phyloP scores from a whole-genome alignment of 2,113 vertebrate species.

The Petromus typicus region DNA sequence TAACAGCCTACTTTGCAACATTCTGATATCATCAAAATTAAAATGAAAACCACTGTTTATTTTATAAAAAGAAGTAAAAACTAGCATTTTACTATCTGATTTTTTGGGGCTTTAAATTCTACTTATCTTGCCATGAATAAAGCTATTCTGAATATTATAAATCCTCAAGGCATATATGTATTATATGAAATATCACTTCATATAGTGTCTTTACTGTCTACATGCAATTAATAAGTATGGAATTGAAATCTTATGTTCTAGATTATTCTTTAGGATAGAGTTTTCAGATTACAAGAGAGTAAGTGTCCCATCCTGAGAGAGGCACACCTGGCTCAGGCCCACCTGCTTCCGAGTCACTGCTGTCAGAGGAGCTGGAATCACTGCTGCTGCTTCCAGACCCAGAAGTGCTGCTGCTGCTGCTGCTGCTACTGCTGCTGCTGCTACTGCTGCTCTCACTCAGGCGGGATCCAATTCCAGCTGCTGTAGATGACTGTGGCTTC shows the following conservation, averaged over 20 bases:
- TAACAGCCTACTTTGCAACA: neutral
- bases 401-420: slow-evolving; percentile 77
- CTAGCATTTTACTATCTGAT: slow-evolving; percentile 12
- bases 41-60: slow-evolving; percentile 10
- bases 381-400: slow-evolving; percentile 74
- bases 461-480: slow-evolving; percentile 71
- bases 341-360: slow-evolving; percentile 93
- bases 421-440: slow-evolving; percentile 76
- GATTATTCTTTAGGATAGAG: neutral
- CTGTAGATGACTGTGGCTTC: slow-evolving; percentile 13
- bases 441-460: slow-evolving; percentile 88
- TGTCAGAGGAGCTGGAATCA: slow-evolving; percentile 82
- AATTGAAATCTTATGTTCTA: slow-evolving; percentile 10
- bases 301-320: slow-evolving; percentile 10
- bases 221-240: slow-evolving; percentile 23
- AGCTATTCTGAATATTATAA: slow-evolving; percentile 47
- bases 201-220: slow-evolving; percentile 35
- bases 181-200: slow-evolving; percentile 54
- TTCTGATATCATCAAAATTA: neutral
- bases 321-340: slow-evolving; percentile 80
- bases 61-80: slow-evolving; percentile 51
- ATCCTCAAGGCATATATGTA: slow-evolving; percentile 3
- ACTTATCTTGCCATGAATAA: neutral
- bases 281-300: slow-evolving; percentile 18
- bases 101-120: slow-evolving; percentile 44